Percentiles rank a stretch among this genome's conserved stretches.
Conservation (phyloP, 2,113 vertebrate genomes). For the Anser brachyrhynchus region DNA sequence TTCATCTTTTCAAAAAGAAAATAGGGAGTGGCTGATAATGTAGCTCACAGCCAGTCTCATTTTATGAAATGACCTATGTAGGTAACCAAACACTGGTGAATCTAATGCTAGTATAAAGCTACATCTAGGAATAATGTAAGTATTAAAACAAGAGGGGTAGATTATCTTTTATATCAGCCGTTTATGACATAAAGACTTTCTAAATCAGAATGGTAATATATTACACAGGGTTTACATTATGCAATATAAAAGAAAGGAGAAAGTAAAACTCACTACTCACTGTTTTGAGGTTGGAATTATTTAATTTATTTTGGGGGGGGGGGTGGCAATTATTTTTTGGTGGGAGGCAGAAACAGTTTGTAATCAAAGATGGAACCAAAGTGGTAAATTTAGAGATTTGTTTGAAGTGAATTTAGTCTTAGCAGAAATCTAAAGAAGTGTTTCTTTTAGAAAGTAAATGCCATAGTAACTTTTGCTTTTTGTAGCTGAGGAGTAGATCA, state of each 20-base stretch:
- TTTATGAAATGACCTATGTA: slow-evolving; percentile 52
- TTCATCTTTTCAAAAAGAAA: slow-evolving; percentile 39
- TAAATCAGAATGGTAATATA: neutral
- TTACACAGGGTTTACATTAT: neutral
- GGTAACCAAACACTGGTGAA: slow-evolving; percentile 34
- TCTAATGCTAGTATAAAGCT: slow-evolving; percentile 19
- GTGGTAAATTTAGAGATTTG: neutral
- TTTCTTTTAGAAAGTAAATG: neutral
- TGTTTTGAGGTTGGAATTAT: neutral
- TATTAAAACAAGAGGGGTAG: neutral
- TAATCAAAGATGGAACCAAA: neutral
- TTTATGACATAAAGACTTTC: neutral
- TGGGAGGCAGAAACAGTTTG: neutral
- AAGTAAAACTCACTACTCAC: neutral
- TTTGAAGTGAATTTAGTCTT: neutral
- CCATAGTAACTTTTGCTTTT: neutral
- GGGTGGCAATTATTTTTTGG: neutral
- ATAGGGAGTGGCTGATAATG: slow-evolving; percentile 25
- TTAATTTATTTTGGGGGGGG: neutral
- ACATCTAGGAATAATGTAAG: slow-evolving; percentile 19
- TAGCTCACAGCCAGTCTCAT: slow-evolving; percentile 35
- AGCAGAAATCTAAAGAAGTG: neutral
- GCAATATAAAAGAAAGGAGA: neutral
- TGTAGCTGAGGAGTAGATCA: neutral
- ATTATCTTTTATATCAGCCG: neutral